Evolutionary conservation across 2,113 vertebrate genomes (phyloP).

Genomic region (Rhinopithecus roxellana): DNA sequence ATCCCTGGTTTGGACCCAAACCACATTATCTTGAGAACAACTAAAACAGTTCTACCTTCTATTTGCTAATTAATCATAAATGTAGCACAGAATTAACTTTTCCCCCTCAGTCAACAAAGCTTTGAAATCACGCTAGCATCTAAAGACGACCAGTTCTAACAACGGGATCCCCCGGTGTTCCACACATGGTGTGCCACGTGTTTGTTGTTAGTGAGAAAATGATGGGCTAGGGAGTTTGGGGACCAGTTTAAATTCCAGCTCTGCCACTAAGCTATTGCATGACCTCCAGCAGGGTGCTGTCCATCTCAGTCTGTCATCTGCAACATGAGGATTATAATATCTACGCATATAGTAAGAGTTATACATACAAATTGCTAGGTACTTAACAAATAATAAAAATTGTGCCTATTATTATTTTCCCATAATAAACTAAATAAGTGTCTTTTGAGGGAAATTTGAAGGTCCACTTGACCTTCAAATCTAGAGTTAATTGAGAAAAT

Average conservation of each 20-base stretch:
- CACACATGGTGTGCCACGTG: not conserved
- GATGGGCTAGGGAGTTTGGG: not conserved
- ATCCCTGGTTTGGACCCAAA: not conserved
- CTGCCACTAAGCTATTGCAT: not conserved
- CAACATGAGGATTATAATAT: not conserved
- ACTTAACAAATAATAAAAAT: constrained; percentile 1
- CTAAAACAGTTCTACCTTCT: not conserved
- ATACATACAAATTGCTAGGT: not conserved
- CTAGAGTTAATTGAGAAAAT: not conserved
- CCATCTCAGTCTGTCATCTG: not conserved
- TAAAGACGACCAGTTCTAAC: not conserved
- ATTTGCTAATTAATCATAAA: constrained; percentile 27
- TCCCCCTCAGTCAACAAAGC: not conserved
- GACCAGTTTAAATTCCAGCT: not conserved
- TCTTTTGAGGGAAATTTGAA: not conserved
- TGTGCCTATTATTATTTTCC: not conserved
- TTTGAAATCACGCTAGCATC: not conserved
- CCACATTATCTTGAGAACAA: not conserved
- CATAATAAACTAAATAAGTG: not conserved
- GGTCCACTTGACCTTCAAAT: not conserved
- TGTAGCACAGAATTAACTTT: not conserved
- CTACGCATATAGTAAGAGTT: not conserved
- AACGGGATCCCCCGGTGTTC: not conserved
- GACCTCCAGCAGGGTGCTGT: not conserved
- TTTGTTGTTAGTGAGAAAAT: not conserved